Conservation (phyloP, 1,140 invertebrate species). For the Megathymus violae region DNA sequence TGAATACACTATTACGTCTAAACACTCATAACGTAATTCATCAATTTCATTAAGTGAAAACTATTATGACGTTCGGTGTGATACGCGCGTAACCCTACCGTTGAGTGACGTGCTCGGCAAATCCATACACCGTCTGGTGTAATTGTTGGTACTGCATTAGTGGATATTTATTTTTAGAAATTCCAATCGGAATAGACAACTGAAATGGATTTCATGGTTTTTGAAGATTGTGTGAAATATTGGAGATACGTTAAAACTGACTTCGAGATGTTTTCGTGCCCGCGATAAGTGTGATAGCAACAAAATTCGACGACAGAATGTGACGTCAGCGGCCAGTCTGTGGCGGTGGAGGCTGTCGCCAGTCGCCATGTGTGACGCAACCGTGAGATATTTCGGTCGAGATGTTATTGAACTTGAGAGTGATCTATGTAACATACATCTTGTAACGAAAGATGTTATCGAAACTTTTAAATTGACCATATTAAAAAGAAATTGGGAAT, state of each 20-base stretch:
- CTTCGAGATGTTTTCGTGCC: not conserved
- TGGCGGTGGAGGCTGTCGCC: not conserved
- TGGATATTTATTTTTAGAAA: slow-evolving; percentile 20
- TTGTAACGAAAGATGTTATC: no score
- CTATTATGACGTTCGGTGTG: slow-evolving; percentile 7
- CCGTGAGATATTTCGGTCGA: slow-evolving; percentile 20
- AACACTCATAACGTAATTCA: slow-evolving; percentile 5
- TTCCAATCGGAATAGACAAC: not conserved
- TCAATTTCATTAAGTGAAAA: slow-evolving; percentile 20
- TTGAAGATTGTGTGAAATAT: not conserved
- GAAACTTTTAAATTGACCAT: no score
- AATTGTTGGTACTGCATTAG: slow-evolving; percentile 14
- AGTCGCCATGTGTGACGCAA: slow-evolving; percentile 23
- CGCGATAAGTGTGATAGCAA: slow-evolving; percentile 4
- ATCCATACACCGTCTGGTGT: not conserved
- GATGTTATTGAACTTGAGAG: slow-evolving; percentile 21
- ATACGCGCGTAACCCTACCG: not conserved
- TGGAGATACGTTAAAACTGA: not conserved
- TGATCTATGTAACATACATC: no score
- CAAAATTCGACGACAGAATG: not conserved
- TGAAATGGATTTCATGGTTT: no score
- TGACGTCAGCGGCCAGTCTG: slow-evolving; percentile 9
- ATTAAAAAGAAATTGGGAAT: no score
- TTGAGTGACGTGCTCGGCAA: not conserved
- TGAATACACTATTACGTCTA: slow-evolving; percentile 3